These are phyloP conservation scores for Eurytemora carolleeae DNA, from an alignment of 1,140 invertebrate genomes.

Conservation along the genomic window DNA sequence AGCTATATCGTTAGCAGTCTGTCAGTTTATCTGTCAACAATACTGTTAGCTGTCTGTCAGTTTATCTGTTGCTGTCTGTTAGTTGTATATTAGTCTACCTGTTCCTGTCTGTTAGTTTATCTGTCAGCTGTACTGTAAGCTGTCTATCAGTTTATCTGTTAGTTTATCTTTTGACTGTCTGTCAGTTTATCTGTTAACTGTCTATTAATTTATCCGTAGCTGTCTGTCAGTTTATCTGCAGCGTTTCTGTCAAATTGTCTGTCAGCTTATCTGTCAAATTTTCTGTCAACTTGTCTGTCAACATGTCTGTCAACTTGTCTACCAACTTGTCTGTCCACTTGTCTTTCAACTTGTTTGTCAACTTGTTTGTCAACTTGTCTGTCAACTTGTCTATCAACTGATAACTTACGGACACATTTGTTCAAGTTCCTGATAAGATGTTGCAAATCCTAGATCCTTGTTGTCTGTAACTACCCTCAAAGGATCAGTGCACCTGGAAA, in stretches of 20 bases:
- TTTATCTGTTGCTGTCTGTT: too few relatives aligned
- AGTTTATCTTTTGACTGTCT: too few relatives aligned
- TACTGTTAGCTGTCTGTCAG: neutral
- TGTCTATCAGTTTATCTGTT: neutral
- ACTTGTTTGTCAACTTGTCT: neutral
- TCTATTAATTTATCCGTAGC: too few relatives aligned
- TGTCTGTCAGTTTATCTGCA: neutral
- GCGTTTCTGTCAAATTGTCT: neutral
- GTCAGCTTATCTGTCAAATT: neutral
- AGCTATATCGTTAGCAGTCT: neutral
- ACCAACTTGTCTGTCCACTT: neutral
- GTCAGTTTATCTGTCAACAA: neutral
- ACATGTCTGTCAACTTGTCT: neutral
- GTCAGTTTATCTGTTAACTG: neutral
- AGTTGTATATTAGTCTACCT: neutral
- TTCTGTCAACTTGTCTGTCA: neutral
- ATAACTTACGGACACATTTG: conserved; percentile 13
- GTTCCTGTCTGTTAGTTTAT: neutral
- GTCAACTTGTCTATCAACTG: neutral
- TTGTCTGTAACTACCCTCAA: conserved; percentile 8
- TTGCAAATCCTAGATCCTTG: conserved; percentile 10
- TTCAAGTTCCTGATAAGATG: neutral
- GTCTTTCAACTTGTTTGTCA: neutral
- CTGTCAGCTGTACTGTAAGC: too few relatives aligned
- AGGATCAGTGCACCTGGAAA: conserved; percentile 8